A percentile compares a stretch with the other conserved stretches of the same genome.
Conservation (phyloP, 2,797 vertebrate genomes). For the Pogonophryne albipinna region DNA sequence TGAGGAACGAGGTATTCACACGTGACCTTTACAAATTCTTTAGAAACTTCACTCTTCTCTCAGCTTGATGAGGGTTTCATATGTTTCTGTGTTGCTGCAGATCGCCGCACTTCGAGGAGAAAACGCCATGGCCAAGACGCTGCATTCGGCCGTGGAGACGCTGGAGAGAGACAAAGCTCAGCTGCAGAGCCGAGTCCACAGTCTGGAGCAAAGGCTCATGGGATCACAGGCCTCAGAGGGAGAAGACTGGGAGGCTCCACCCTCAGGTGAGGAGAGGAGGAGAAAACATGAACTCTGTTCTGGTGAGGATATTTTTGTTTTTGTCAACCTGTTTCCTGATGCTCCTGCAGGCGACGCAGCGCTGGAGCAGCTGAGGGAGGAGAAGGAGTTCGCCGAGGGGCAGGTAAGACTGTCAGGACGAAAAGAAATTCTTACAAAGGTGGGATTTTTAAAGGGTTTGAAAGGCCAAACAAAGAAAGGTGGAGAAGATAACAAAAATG, state of each 20-base stretch:
- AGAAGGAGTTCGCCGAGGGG: conserved; percentile 92
- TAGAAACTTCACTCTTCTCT: background rate
- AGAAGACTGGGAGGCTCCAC: conserved; percentile 64
- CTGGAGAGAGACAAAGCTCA: conserved; percentile 93
- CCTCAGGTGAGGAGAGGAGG: conserved; percentile 83
- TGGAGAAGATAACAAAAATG: too few relatives aligned
- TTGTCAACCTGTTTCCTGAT: conserved; percentile 8
- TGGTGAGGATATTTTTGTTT: fast-evolving
- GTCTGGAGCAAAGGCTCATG: conserved; percentile 91
- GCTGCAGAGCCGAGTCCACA: conserved; percentile 90
- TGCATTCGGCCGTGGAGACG: conserved; percentile 91
- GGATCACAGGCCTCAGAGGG: conserved; percentile 82
- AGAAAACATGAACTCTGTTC: fast-evolving
- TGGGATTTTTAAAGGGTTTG: too few relatives aligned
- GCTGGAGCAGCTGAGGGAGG: conserved; percentile 87
- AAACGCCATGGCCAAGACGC: conserved; percentile 90
- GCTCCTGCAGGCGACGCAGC: conserved; percentile 83
- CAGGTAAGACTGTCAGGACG: conserved; percentile 84
- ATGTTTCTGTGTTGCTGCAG: conserved; percentile 70
- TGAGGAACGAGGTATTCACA: conserved; percentile 90
- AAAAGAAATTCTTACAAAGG: too few relatives aligned
- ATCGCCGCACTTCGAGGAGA: conserved; percentile 91
- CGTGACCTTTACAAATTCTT: fast-evolving
- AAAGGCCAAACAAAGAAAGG: too few relatives aligned
- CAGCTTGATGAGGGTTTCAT: background rate